A percentile compares a stretch with the other conserved stretches of the same genome.
Evolutionary conservation across 1,140 invertebrate genomes (phyloP).

Genomic region (Patella vulgata): DNA sequence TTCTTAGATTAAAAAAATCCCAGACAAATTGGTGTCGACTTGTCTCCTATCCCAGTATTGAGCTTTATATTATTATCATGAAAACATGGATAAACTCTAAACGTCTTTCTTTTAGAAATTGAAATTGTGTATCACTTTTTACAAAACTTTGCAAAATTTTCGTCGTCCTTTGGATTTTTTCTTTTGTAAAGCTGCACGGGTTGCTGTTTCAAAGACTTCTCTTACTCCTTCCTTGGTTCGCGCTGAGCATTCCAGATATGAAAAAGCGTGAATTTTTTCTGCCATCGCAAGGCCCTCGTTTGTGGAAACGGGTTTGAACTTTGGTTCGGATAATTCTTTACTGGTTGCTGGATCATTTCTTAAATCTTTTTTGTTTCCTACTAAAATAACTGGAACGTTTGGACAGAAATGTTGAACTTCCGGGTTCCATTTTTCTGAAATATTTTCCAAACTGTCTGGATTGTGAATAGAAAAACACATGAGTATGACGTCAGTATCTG

Average conservation of each 20-base stretch:
- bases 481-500: constrained; percentile 83
- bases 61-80: too few relatives aligned
- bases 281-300: constrained; percentile 97
- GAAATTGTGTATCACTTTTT: too few relatives aligned
- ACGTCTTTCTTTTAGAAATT: too few relatives aligned
- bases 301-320: constrained; percentile 98
- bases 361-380: too few relatives aligned
- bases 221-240: constrained; percentile 99
- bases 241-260: constrained; percentile 98
- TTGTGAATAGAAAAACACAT: constrained; percentile 52
- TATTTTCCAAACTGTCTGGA: constrained; percentile 86
- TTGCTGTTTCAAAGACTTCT: too few relatives aligned
- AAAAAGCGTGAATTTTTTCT: constrained; percentile 98
- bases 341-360: constrained; percentile 97
- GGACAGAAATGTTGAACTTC: constrained; percentile 66
- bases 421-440: constrained; percentile 75
- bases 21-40: too few relatives aligned
- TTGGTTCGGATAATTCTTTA: constrained; percentile 97
- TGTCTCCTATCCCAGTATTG: too few relatives aligned
- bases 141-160: too few relatives aligned
- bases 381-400: constrained; percentile 66
- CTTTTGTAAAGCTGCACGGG: constrained; percentile 95
- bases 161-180: too few relatives aligned
- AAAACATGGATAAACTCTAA: too few relatives aligned
- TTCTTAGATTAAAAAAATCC: too few relatives aligned